phyloP scores from a whole-genome alignment of 2,888 invertebrate genomes.

The Diaphora mendica region DNA sequence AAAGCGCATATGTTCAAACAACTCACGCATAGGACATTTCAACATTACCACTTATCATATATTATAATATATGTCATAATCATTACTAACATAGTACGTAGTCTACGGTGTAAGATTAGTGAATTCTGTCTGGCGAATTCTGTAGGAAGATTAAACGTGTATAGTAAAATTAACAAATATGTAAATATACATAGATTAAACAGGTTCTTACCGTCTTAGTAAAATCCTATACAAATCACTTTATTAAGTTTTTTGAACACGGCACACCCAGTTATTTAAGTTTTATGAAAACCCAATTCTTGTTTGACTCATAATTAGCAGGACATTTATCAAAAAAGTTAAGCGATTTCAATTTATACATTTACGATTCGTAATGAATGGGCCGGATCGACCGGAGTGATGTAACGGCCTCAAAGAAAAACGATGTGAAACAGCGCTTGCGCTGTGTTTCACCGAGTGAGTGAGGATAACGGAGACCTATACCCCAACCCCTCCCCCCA shows the following conservation, averaged over 20 bases:
- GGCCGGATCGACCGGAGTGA: no score
- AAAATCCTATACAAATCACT: background rate
- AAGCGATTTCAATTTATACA: background rate
- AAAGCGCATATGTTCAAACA: constrained; percentile 31
- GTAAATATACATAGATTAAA: background rate
- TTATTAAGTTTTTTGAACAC: background rate
- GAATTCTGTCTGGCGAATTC: background rate
- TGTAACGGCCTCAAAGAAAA: no score
- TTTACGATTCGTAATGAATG: no score
- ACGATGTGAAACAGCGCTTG: no score
- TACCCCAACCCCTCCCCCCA: no score
- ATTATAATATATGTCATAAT: constrained; percentile 16
- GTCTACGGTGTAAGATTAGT: constrained; percentile 40
- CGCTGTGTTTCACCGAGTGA: no score
- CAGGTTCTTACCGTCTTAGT: background rate
- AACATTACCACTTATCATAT: constrained; percentile 33
- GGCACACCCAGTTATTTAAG: no score
- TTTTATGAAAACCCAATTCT: background rate
- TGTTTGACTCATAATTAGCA: background rate
- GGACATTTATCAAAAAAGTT: background rate
- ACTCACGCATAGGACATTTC: constrained; percentile 39
- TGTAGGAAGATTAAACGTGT: background rate
- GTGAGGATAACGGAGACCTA: no score
- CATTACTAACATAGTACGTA: constrained; percentile 48
- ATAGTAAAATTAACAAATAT: background rate